Conservation (phyloP, 2,797 vertebrate species). For the Gymnodraco acuticeps region DNA sequence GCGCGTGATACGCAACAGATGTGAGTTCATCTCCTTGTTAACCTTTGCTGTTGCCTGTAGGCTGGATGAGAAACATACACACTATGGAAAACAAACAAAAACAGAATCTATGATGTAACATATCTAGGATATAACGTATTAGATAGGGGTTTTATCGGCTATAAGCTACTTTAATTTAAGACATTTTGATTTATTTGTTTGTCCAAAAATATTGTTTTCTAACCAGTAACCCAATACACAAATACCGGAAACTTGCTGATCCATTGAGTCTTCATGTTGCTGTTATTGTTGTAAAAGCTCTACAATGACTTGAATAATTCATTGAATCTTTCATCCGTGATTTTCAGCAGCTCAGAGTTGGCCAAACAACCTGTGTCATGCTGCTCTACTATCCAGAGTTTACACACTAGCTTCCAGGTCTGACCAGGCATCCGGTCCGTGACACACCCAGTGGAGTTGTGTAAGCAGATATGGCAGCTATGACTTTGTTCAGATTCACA, state of each 20-base stretch:
- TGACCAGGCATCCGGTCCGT: background rate
- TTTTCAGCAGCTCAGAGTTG: slow-evolving; percentile 19
- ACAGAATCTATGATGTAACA: background rate
- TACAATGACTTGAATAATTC: slow-evolving; percentile 32
- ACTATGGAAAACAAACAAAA: background rate
- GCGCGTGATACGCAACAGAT: slow-evolving; percentile 61
- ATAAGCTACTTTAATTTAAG: background rate
- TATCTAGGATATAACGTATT: background rate
- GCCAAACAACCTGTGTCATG: slow-evolving; percentile 6
- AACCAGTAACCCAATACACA: background rate
- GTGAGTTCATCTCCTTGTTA: slow-evolving; percentile 38
- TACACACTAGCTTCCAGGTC: background rate
- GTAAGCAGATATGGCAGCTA: slow-evolving; percentile 12
- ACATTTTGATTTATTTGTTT: slow-evolving; percentile 7
- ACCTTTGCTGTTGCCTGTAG: slow-evolving; percentile 26
- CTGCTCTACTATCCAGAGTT: slow-evolving; percentile 1
- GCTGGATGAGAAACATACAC: slow-evolving; percentile 6
- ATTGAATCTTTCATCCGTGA: slow-evolving; percentile 16
- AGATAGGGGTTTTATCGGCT: background rate
- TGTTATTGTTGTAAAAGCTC: slow-evolving; percentile 34
- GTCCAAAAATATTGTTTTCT: slow-evolving; percentile 18
- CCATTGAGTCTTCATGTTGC: slow-evolving; percentile 3
- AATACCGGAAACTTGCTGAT: slow-evolving; percentile 12
- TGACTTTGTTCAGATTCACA: slow-evolving; percentile 24
- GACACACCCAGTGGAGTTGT: slow-evolving; percentile 1